Evolutionary conservation across 2,888 invertebrate species (phyloP).

Genomic region (Nephrotoma flavescens): DNA sequence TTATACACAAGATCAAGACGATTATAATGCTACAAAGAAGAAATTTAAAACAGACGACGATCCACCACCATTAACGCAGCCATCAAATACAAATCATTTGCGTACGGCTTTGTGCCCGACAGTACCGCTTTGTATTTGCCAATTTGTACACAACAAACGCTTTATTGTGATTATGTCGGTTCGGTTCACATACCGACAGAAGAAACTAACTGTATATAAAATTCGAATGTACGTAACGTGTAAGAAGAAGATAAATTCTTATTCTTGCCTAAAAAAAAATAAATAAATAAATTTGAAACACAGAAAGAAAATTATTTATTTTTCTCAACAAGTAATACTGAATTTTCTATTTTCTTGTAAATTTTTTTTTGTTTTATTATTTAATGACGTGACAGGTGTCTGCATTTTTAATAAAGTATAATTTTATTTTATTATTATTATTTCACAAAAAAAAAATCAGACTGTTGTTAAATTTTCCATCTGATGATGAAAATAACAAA

Average conservation of each 20-base stretch:
- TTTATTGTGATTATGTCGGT: neutral
- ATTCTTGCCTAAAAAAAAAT: neutral
- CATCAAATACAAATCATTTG: neutral
- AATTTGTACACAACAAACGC: neutral
- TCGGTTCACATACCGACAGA: neutral
- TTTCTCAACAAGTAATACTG: neutral
- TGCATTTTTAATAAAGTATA: slow-evolving; percentile 4
- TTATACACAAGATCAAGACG: neutral
- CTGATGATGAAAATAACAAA: neutral
- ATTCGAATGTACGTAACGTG: neutral
- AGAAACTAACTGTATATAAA: neutral
- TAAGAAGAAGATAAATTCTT: neutral
- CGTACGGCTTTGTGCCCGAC: neutral
- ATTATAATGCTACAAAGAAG: neutral
- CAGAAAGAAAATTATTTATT: neutral
- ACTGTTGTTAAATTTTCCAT: neutral
- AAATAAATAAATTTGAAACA: neutral
- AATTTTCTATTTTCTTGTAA: neutral
- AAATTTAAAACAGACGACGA: neutral
- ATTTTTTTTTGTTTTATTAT: neutral
- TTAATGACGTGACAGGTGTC: slow-evolving; percentile 5
- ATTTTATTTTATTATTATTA: neutral
- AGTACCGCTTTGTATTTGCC: neutral
- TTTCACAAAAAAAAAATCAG: neutral
- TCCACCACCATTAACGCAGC: neutral